Base-by-base conservation (phyloP, 2,797 vertebrate genomes). In the Novumbra hubbsi region DNA sequence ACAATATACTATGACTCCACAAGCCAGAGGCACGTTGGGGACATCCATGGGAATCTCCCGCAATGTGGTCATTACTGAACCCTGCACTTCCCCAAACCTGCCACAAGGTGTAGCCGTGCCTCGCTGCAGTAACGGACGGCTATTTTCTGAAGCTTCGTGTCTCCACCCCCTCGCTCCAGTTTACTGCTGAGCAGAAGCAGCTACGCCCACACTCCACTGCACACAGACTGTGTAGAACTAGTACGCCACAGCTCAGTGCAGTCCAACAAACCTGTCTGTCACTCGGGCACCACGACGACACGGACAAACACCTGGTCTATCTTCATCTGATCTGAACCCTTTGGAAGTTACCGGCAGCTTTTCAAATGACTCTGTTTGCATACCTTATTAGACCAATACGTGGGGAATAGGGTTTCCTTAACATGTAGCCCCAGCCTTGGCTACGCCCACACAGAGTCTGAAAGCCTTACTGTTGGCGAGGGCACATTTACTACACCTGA, bases 71-170 rank as follows among this genome's bases (percentile, higher is more conserved):
- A 14, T 45, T 45, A 14, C 12, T 14, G 9, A 45, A 45, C 6
- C 11, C 65, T 28, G 67, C 73, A 77, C 62, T 60, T 76, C 14
- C 24, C 27, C 27, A 50, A 82, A 83, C 28, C 57, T 0, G 32
- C 87, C 92, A 91, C 89, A 80, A 88, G 91, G 87, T 78, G 89
- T 71, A 57, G 17, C 77, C 75, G 70, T 73, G 79, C 77, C 80
- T 84, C 86, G 76, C 79, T 75, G 80, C 79, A 87, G 24, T 73
- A 45, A 64, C 30, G 60, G 7, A 8, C 55, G 1, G 3, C 11
- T 60, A 60, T 4, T 60, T 81, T 48, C 73, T 21, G 15, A n/a
- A 55, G 6, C 77, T 81, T 84, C 78, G 76, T 34, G 80, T 84
- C 80, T 84, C 88, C 86, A 74, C 86, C 83, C 80, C 84, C 11